Base-by-base conservation (phyloP, 1,140 invertebrate species). In the Limonius californicus region DNA sequence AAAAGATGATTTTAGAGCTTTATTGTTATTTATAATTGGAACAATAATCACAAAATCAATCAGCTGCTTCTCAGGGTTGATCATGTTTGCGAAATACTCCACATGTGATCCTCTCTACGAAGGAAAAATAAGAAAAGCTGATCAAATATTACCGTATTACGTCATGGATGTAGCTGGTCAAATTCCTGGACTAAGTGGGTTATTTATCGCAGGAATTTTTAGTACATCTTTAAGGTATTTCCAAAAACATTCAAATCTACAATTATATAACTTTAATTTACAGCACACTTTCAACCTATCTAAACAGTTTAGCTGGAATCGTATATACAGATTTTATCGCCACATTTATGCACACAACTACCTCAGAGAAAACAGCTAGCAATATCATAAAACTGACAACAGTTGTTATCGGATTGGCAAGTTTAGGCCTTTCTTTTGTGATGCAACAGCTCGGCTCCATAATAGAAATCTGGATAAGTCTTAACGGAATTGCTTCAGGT, bases 181-280 rank as follows among this genome's bases (percentile, higher is more conserved):
- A 15, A 71, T 83, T 43, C 80, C 81, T 6, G 86, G 86, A 39
- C 70, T 88, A 57, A 82, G 85, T 1, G 87, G 88, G 45, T 72
- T 90, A n/a, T 88, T 90, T 72, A 78, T 89, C 0, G 83, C 87
- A 14, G 85, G 85, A 57, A 78, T 89, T 7, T 88, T 88, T 62
- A 85, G 84, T 68, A 87, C 86, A 6, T 85, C 84, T n/a, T 74
- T 89, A 18, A 87, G 84, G 84, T 86, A 14, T 3, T 7, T 39
- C 9, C n/a, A n/a, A n/a, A n/a, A 9, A 27, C 23, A 27, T 27
- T 4, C 23, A 27, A 27, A 9, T 4, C 23, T 27, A 27, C 23
- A 27, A 3, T 27, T 27, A 27, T 27, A 4, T 27, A 27, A 27
- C 23, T 39, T 39, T 39, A 2, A 14, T 39, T 39, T 39, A n/a